Base-by-base conservation (phyloP, 2,888 invertebrate genomes). In the Acleris holmiana region DNA sequence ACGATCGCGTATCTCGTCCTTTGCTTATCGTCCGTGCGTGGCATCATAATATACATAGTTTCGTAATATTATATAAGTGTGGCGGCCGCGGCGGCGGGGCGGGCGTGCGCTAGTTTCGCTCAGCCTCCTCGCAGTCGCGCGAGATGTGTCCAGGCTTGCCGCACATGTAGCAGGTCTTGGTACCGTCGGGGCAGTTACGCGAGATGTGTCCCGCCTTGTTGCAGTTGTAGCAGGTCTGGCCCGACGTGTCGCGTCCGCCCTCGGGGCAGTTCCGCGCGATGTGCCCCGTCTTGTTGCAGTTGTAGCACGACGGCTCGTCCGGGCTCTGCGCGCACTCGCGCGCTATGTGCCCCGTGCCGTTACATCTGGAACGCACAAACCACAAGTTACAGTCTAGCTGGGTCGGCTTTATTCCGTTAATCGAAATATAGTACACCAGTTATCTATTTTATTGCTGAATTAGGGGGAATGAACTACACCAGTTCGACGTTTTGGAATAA, bases 241-340 rank as follows among this genome's bases (percentile, higher is more conserved):
- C 94, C 79, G 95, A 94, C 90, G 95, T 94, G 82, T 93, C 94
- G 81, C 93, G 94, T 72, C 93, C 94, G 76, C 94, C 94, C 88
- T 96, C 96, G 64, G 96, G 96, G 93, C 96, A 97, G 91, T 95
- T 96, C 82, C 96, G 95, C 68, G 96, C 97, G 86, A 98, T 96
- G 93, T 98, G 98, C 76, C 98, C 98, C 73, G 96, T 95, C 94
- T 97, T 97, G 93, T 97, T 97, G 94, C 98, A 98, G 92, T 97
- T 98, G 95, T 98, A 98, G 94, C 98, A 98, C 80, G 97, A 97
- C 88, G 97, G 96, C 89, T 94, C 95, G 83, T 96, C 95, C 71
- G 95, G 95, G 79, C 93, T 95, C 93, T 97, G 97, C 82, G 96
- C 95, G 92, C 98, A 98, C 92, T 98, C 97, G 86, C 97, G 97